Evolutionary conservation across 2,797 vertebrate species (phyloP), one percentile per base, ranked within the genome.

Genomic region (Mastacembelus armatus): DNA sequence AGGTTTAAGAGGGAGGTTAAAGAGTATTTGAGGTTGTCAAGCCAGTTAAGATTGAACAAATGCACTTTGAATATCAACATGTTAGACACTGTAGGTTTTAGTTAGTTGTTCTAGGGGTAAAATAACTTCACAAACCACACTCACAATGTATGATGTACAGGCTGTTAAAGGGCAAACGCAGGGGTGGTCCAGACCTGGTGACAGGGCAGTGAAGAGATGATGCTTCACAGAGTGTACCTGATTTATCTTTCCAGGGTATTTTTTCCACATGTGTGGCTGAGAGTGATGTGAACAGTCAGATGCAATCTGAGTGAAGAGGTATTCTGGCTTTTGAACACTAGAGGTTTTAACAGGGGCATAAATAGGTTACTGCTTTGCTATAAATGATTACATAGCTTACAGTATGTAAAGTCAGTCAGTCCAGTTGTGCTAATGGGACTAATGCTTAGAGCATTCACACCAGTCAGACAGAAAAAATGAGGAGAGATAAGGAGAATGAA

Each of bases 1-100:
- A 71, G 82, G 77, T 85, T 90, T 81, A 78, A 90, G 81, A 85
- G 72, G 82, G 60, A 74, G 81, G 77, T 71, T 45, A 14, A 77
- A 84, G 77, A 87, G 30, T 26, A 6, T 80, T 78, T 72, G 54
- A 86, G 63, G 80, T 61, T 69, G 75, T 70, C 77, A 77, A 55
- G 77, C 66, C 59, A 63, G 56, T 76, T 79, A 66, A 77, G 71
- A 79, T 45, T 24, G 66, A 83, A 79, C 72, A 75, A 83, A 74
- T 35, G 6, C 62, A 71, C 62, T 51, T 45, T 30, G 33, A 66
- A 66, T 50, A 33, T 48, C 76, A 26, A 76, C 74, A 66, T 32
- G 59, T 38, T 47, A 70, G 64, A 73, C 64, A 73, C 47, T 30
- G 38, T 15, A 0, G 16, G 14, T n/a, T 66, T n/a, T n/a, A 19